Evolutionary conservation across 2,888 invertebrate species (phyloP).

Genomic region (Poecilus cupreus): DNA sequence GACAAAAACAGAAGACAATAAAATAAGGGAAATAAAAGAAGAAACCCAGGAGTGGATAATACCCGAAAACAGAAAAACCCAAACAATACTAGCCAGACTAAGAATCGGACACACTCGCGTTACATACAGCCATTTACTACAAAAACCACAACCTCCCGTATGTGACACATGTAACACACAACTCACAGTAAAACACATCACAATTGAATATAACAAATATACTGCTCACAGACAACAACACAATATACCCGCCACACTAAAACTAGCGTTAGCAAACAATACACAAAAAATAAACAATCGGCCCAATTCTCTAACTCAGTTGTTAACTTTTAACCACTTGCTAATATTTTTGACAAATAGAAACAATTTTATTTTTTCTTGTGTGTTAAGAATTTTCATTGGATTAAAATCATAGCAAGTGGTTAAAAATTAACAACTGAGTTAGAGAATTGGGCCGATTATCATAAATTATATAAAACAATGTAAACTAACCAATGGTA

Average conservation of each 20-base stretch:
- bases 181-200: neutral
- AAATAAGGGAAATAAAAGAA: neutral
- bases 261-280: no score
- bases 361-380: no score
- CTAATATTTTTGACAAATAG: no score
- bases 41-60: neutral
- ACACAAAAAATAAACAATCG: no score
- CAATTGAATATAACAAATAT: neutral
- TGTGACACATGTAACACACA: neutral
- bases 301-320: no score
- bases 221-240: neutral
- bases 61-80: neutral
- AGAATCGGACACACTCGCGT: neutral
- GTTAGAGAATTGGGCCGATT: no score
- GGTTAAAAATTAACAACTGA: no score
- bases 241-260: neutral
- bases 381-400: no score
- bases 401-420: no score
- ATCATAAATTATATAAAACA: no score
- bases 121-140: neutral
- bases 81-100: neutral
- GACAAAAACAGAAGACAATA: neutral
- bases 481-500: no score
- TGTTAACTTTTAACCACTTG: no score
- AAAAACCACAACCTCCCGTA: neutral